Evolutionary conservation across 2,113 vertebrate species (phyloP).

Genomic region (Leucopsar rothschildi): DNA sequence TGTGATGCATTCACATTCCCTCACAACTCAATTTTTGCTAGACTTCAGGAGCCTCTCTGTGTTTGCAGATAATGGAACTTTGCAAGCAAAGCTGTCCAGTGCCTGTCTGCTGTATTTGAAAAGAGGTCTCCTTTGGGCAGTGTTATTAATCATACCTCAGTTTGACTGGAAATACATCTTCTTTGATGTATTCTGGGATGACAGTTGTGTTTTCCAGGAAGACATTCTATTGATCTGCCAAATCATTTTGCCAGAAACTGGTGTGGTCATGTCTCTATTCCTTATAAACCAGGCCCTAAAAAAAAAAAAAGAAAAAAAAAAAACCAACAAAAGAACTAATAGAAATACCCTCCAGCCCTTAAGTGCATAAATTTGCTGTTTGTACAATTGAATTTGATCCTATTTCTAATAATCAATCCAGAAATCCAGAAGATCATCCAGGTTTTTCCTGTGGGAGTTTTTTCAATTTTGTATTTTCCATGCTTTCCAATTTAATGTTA

Average conservation of each 20-base stretch:
- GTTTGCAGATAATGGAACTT: neutral
- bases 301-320: neutral
- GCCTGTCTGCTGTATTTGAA: neutral
- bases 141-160: constrained; percentile 14
- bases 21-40: neutral
- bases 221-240: constrained; percentile 22
- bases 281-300: neutral
- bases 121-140: neutral
- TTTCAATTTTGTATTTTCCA: neutral
- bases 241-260: constrained; percentile 20
- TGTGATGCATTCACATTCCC: neutral
- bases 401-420: neutral
- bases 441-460: neutral
- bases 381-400: neutral
- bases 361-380: constrained; percentile 36
- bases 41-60: neutral
- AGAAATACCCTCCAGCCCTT: constrained; percentile 12
- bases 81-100: neutral
- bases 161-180: constrained; percentile 7
- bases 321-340: neutral
- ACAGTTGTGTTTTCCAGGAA: constrained; percentile 25
- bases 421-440: neutral
- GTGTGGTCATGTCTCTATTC: neutral
- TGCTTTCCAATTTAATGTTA: neutral
- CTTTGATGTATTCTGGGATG: neutral